Evolutionary conservation across 2,888 invertebrate genomes (phyloP), one percentile per base, ranked within the genome.

Genomic region (Apamea anceps): DNA sequence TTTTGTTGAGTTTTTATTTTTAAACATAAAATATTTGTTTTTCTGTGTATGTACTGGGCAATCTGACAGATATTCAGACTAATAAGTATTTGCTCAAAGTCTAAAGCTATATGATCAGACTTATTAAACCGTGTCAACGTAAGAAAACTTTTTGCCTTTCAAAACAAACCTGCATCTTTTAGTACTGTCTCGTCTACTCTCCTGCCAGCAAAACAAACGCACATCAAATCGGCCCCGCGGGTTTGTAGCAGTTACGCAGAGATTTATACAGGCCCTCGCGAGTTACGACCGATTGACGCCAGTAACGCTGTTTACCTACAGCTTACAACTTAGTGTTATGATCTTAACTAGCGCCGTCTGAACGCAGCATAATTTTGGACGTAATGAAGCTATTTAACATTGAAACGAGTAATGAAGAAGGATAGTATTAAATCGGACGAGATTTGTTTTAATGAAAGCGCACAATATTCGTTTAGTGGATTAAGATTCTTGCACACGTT

Each of bases 261-360:
- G 92, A 92, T 92, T 92, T 92, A 92, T 87, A 79, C 86, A 84
- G 88, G 90, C 88, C 88, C 89, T 87, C 67, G 60, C 85, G 80
- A 91, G 81, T 88, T 87, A 89, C 87, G 75, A 84, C 81, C 87
- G 88, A 88, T 90, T 82, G 88, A 85, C 85, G 90, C 85, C 86
- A 86, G 86, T 86, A 87, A 77, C 75, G 82, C 77, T 86, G 87
- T 89, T 89, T 89, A 86, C 88, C 66, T 84, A 71, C 66, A 63
- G 42, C 70, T 80, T 63, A 68, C 45, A 63, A 63, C 72, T 85
- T 70, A 77, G 75, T 80, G 79, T 84, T 78, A 84, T 77, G 60
- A 84, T 67, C 78, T 72, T 71, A 37, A 67, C 68, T 63, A 67
- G 32, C 18, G 25, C 51, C 21, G 57, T 71, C 73, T 79, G 42